Evolutionary conservation across 2,797 vertebrate species (phyloP), one percentile per base, ranked within the genome.

Genomic region (Typhlichthys subterraneus): DNA sequence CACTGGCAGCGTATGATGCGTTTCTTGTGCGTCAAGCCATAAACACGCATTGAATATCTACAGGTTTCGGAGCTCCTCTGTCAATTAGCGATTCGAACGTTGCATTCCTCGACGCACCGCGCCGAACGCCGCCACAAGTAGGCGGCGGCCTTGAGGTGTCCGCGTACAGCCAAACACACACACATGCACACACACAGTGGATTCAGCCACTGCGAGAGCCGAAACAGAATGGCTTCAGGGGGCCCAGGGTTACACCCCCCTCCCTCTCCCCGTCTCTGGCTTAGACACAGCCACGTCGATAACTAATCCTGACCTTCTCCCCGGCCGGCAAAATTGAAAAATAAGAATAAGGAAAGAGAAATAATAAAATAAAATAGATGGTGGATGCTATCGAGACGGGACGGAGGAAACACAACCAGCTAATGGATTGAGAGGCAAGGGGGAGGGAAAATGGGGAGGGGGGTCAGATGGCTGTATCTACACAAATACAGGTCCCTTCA

Each of bases 271-370:
- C 53, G 73, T 89, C 81, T 85, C 84, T 79, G 84, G 85, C 85
- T 91, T 86, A 89, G 87, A 90, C 85, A 82, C 80, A 82, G 83
- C 84, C 87, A 83, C 83, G 91, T 92, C 90, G 88, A 92, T 92
- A 93, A 92, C 90, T 92, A 92, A 93, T 92, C 90, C 91, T 92
- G 90, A 93, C 92, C 91, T 92, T 93, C 90, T 84, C 86, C 83
- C 86, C 4, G 4, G 81, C 87, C 82, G 85, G 70, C 87, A 85
- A 91, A 92, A 92, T 92, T 92, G 91, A 92, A 92, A 92, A 90
- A 91, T 88, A 91, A 89, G 85, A 88, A 91, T 90, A 92, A 88
- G 85, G 88, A 87, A 87, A 79, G 90, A 79, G 77, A 75, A 76
- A 79, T 9, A 9, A 31, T 78, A 79, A 81, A 92, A 91, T 89